phyloP scores from a whole-genome alignment of 1,140 invertebrate genomes.

The Drosophila tsacasi region DNA sequence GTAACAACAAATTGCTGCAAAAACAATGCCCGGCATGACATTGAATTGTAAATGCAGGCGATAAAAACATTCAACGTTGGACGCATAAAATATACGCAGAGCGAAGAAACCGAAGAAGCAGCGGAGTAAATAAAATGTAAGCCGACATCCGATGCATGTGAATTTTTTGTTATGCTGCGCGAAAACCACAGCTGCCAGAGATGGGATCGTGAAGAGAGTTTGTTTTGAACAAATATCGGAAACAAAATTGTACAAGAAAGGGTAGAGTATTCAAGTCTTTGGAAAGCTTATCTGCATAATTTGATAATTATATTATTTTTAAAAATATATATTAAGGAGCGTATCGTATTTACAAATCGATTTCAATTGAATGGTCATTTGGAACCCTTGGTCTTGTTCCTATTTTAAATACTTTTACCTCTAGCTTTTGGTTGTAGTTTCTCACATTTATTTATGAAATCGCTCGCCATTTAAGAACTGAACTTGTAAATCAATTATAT shows the following conservation, averaged over 20 bases:
- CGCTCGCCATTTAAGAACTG: neutral
- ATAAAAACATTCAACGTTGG: constrained; percentile 52
- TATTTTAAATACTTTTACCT: neutral
- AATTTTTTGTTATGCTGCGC: constrained; percentile 35
- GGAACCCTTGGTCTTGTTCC: neutral
- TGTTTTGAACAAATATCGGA: neutral
- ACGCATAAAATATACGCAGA: constrained; percentile 39
- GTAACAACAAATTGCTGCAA: constrained; percentile 33
- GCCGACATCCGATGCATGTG: constrained; percentile 58
- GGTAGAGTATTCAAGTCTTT: neutral
- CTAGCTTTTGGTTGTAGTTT: neutral
- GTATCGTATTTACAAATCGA: neutral
- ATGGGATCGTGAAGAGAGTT: constrained; percentile 19
- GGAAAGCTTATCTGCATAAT: neutral
- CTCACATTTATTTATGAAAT: neutral
- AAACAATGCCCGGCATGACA: constrained; percentile 56
- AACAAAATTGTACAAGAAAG: neutral
- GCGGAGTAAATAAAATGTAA: constrained; percentile 61
- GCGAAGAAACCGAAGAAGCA: constrained; percentile 25
- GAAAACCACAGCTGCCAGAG: constrained; percentile 21
- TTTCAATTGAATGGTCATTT: neutral
- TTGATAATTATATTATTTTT: neutral
- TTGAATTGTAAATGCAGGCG: constrained; percentile 73
- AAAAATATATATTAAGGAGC: neutral
- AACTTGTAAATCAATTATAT: too few species aligned